phyloP scores from a whole-genome alignment of 2,113 vertebrate genomes.

The Catharus bicknelli region DNA sequence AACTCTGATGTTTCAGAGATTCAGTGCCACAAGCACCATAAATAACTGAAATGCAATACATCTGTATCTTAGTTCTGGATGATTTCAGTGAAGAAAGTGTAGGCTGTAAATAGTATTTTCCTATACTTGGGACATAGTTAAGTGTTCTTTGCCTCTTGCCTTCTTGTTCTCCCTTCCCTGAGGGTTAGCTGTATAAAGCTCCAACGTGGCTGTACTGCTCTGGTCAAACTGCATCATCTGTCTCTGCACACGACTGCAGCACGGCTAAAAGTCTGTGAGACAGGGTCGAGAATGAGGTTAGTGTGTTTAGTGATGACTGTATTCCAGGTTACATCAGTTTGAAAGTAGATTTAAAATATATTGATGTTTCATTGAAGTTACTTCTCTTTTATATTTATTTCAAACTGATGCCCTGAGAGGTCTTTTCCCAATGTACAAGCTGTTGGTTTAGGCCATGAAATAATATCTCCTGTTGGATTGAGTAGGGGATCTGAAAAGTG shows the following conservation, averaged over 20 bases:
- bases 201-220: background rate
- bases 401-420: background rate
- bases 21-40: background rate
- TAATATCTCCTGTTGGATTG: background rate
- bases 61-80: background rate
- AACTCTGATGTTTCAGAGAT: background rate
- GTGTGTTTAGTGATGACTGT: background rate
- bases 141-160: background rate
- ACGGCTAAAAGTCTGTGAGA: background rate
- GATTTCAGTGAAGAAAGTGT: background rate
- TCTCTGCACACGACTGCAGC: background rate
- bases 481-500: background rate
- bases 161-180: background rate
- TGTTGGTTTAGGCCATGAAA: background rate
- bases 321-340: background rate
- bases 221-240: background rate
- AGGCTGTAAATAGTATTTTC: background rate
- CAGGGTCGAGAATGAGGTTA: background rate
- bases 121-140: background rate
- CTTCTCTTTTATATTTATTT: background rate
- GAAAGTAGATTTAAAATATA: background rate
- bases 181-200: background rate
- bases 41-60: background rate
- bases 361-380: background rate
- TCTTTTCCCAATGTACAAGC: background rate